These are phyloP conservation scores for Characodon lateralis DNA, from an alignment of 2,797 vertebrate species.

Conservation along the genomic window DNA sequence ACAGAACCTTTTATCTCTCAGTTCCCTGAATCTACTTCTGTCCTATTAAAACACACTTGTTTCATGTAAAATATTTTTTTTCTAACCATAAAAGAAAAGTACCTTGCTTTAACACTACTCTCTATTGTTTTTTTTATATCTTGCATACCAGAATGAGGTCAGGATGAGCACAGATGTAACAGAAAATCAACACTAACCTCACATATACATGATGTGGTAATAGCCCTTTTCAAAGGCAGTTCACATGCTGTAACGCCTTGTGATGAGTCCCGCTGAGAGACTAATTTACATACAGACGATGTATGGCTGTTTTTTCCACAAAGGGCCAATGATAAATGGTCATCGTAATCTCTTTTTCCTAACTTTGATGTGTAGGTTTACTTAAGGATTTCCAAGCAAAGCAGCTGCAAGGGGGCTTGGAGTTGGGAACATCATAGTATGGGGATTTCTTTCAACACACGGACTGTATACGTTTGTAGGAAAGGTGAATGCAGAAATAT, in stretches of 20 bases:
- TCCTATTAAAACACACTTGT: slow-evolving; percentile 20
- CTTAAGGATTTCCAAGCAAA: slow-evolving; percentile 2
- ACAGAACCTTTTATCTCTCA: slow-evolving; percentile 1
- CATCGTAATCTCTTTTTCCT: neutral
- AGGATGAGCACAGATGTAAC: slow-evolving; percentile 38
- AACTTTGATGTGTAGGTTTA: neutral
- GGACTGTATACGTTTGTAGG: too few species aligned
- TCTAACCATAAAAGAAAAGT: slow-evolving; percentile 1
- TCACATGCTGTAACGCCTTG: slow-evolving; percentile 63
- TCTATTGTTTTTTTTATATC: slow-evolving; percentile 11
- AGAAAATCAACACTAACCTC: slow-evolving; percentile 21
- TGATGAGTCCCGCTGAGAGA: slow-evolving; percentile 51
- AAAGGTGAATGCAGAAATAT: too few species aligned
- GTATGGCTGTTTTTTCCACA: slow-evolving; percentile 68
- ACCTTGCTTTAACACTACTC: neutral
- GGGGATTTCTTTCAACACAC: too few species aligned
- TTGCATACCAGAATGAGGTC: slow-evolving; percentile 35
- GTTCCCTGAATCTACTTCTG: slow-evolving; percentile 11
- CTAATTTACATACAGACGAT: slow-evolving; percentile 45
- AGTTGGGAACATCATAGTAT: too few species aligned
- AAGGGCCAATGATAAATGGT: slow-evolving; percentile 24
- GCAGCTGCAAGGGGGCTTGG: neutral
- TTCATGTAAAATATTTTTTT: slow-evolving; percentile 8
- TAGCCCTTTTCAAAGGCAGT: slow-evolving; percentile 80
- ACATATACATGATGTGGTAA: slow-evolving; percentile 55